Evolutionary conservation across 37 sponge, comb jelly and placozoan genomes (phyloP).

Genomic region (Spongilla lacustris): DNA sequence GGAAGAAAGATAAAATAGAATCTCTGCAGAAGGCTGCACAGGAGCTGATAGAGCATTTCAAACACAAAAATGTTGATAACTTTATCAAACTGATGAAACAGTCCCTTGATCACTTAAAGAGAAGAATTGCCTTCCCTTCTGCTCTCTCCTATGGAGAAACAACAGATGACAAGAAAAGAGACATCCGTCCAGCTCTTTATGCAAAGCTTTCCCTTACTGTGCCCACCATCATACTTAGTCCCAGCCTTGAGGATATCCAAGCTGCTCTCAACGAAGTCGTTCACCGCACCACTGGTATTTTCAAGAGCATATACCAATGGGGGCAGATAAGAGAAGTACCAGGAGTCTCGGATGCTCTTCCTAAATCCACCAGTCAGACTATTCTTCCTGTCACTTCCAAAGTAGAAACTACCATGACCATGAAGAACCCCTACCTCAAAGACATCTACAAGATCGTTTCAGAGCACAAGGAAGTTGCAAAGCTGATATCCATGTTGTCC

Average conservation of each 20-base stretch:
- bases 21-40: conserved; percentile 71
- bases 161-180: conserved; percentile 41
- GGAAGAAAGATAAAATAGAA: conserved; percentile 23
- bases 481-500: conserved; percentile 80
- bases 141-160: conserved; percentile 64
- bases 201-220: conserved; percentile 75
- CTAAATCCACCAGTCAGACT: conserved; percentile 65
- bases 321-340: conserved; percentile 48
- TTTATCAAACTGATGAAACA: conserved; percentile 71
- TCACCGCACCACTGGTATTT: conserved; percentile 52
- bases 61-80: conserved; percentile 66
- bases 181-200: conserved; percentile 64
- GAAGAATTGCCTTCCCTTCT: conserved; percentile 73
- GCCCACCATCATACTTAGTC: conserved; percentile 85
- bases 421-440: conserved; percentile 21
- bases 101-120: conserved; percentile 77
- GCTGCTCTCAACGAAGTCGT: conserved; percentile 74
- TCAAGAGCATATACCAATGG: conserved; percentile 85
- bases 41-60: conserved; percentile 66
- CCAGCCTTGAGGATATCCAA: conserved; percentile 95
- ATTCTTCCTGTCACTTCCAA: conserved; percentile 22
- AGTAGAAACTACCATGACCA: neutral
- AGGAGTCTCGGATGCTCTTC: neutral
- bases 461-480: conserved; percentile 95
- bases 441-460: conserved; percentile 62